Percentiles rank a stretch among this genome's conserved stretches.
These are phyloP conservation scores for Nudaria mundana DNA, from an alignment of 2,888 invertebrate species.

Conservation along the genomic window DNA sequence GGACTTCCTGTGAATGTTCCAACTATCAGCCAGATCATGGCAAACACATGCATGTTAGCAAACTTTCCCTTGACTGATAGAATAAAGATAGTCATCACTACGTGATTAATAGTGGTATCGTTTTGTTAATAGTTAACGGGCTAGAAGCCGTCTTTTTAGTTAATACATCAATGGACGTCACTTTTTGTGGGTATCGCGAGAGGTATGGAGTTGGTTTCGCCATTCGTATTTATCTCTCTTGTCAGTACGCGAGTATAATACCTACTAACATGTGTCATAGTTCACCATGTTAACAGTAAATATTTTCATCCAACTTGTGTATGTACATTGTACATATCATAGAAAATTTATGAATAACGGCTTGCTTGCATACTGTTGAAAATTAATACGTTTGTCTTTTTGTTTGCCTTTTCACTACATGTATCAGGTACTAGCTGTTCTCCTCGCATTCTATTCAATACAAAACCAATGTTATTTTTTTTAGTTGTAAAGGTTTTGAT, in stretches of 20 bases:
- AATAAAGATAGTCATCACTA: constrained; percentile 43
- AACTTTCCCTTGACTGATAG: not conserved
- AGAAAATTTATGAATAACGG: too few relatives aligned
- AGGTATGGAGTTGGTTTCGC: constrained; percentile 39
- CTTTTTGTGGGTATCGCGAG: constrained; percentile 43
- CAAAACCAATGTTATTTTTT: too few relatives aligned
- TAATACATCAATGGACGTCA: constrained; percentile 74
- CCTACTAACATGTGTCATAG: constrained; percentile 59
- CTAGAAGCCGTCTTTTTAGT: constrained; percentile 56
- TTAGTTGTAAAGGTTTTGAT: too few relatives aligned
- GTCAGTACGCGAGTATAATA: constrained; percentile 38
- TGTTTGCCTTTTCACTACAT: too few relatives aligned
- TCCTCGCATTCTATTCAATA: too few relatives aligned
- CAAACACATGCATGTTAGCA: too few relatives aligned
- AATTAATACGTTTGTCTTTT: too few relatives aligned
- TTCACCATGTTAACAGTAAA: constrained; percentile 69
- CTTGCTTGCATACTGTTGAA: too few relatives aligned
- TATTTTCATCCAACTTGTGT: constrained; percentile 65
- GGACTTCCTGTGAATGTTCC: too few relatives aligned
- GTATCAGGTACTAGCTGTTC: too few relatives aligned
- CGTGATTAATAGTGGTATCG: constrained; percentile 61
- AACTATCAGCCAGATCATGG: too few relatives aligned
- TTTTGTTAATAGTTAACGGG: constrained; percentile 68
- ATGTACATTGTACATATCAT: constrained; percentile 43
- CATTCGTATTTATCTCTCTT: constrained; percentile 45